Evolutionary conservation across 2,888 invertebrate genomes (phyloP).

Genomic region (Psococerastis gibbosa): DNA sequence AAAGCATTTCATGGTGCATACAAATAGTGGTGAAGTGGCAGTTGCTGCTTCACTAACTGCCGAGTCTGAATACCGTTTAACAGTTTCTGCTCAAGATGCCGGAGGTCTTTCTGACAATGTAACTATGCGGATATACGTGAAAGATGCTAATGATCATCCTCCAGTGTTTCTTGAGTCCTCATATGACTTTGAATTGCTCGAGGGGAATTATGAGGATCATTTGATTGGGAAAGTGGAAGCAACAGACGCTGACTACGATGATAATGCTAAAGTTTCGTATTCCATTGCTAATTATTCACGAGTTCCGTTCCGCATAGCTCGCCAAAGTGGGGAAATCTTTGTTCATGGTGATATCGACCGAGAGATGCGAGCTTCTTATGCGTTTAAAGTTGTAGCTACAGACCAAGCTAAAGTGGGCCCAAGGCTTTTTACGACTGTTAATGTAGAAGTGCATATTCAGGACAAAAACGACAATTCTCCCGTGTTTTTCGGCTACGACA

Average conservation of each 20-base stretch:
- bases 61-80: constrained; percentile 53
- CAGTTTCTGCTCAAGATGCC: constrained; percentile 55
- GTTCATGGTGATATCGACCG: constrained; percentile 61
- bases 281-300: constrained; percentile 25
- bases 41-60: constrained; percentile 51
- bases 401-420: constrained; percentile 45
- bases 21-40: constrained; percentile 52
- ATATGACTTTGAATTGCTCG: constrained; percentile 66
- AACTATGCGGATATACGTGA: constrained; percentile 48
- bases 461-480: constrained; percentile 75
- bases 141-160: constrained; percentile 66
- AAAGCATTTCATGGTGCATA: constrained; percentile 55
- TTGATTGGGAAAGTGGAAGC: constrained; percentile 60
- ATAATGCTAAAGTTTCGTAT: constrained; percentile 61
- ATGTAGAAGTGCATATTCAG: constrained; percentile 60
- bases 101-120: constrained; percentile 53
- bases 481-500: constrained; percentile 54
- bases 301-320: constrained; percentile 51
- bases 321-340: constrained; percentile 44
- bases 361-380: constrained; percentile 48
- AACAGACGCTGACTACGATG: constrained; percentile 58
- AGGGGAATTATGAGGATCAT: constrained; percentile 51
- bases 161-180: constrained; percentile 65
- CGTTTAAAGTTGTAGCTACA: constrained; percentile 48
- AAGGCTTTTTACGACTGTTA: constrained; percentile 48